Evolutionary conservation across 2,888 invertebrate species (phyloP).

Genomic region (Chaetoderma sp.): DNA sequence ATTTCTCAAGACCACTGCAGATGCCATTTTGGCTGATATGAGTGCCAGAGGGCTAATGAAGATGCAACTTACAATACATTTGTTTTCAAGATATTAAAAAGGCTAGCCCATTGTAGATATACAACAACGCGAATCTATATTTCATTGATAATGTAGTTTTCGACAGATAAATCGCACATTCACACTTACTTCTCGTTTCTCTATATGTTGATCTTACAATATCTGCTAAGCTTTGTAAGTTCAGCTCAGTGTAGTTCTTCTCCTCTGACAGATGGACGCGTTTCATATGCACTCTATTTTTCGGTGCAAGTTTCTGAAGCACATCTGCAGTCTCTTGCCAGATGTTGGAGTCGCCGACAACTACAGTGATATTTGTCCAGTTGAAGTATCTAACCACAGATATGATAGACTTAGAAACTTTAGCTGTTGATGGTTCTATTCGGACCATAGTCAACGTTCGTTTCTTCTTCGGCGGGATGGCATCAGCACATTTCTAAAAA

Average conservation of each 20-base stretch:
- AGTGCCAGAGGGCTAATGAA: too few relatives aligned
- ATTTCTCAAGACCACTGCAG: too few relatives aligned
- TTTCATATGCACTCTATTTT: background rate
- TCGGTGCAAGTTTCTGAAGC: conserved; percentile 71
- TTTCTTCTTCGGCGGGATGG: conserved; percentile 75
- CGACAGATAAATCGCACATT: too few relatives aligned
- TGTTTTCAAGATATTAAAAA: too few relatives aligned
- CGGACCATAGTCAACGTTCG: conserved; percentile 81
- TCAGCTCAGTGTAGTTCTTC: background rate
- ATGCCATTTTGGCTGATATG: too few relatives aligned
- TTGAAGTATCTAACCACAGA: conserved; percentile 85
- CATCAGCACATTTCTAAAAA: conserved; percentile 88
- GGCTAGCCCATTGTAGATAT: too few relatives aligned
- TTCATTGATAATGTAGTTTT: too few relatives aligned
- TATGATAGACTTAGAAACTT: conserved; percentile 91
- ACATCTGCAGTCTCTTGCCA: conserved; percentile 76
- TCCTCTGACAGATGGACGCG: too few relatives aligned
- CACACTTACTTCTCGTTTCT: background rate
- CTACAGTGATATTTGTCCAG: conserved; percentile 87
- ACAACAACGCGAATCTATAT: too few relatives aligned
- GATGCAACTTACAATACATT: too few relatives aligned
- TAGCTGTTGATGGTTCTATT: conserved; percentile 89
- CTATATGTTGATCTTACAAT: background rate
- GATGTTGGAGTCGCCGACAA: conserved; percentile 75
- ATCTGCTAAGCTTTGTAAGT: background rate